Base-by-base conservation (phyloP, 2,113 vertebrate genomes). In the Xyliphius kryptos region DNA sequence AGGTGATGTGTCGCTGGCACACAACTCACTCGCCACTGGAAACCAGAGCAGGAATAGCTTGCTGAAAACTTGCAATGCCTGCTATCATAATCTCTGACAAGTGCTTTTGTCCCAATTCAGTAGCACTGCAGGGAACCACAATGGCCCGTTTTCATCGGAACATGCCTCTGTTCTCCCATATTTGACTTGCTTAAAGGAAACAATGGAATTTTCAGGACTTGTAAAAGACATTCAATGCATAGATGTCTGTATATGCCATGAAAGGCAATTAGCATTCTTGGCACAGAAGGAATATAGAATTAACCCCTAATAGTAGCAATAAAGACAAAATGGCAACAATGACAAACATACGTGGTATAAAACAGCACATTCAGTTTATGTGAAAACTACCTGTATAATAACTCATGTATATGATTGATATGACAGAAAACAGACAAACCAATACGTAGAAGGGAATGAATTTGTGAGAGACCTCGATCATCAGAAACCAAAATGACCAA, bases 201-300 rank as follows among this genome's bases (percentile, higher is more conserved):
- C 15, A 19, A 19, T n/a, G 20, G 8, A 41, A 11, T 6, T 21
- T 46, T 56, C 9, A 56, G 52, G 48, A 56, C 5, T 6, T 12
- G 17, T 56, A 4, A 49, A 49, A 10, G n/a, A n/a, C n/a, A n/a
- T n/a, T n/a, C n/a, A n/a, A n/a, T n/a, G n/a, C n/a, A n/a, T n/a
- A n/a, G n/a, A n/a, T n/a, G n/a, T n/a, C n/a, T n/a, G n/a, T n/a
- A 21, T 38, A 37, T 17, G 44, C 8, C 19, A 17, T 46, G 47
- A 69, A 63, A 52, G 61, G 61, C 56, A 65, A 61, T 32, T 46
- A 22, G 54, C 41, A 21, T 51, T 68, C 14, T 64, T 68, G 70
- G 70, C 66, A 61, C 60, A 44, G 56, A 58, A 66, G 15, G 46
- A 59, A 59, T 59, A 40, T 4, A 26, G 12, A 32, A 15, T 3